Conservation (phyloP, 37 sponge, comb jelly and placozoan species). For the Petrosia ficiformis region DNA sequence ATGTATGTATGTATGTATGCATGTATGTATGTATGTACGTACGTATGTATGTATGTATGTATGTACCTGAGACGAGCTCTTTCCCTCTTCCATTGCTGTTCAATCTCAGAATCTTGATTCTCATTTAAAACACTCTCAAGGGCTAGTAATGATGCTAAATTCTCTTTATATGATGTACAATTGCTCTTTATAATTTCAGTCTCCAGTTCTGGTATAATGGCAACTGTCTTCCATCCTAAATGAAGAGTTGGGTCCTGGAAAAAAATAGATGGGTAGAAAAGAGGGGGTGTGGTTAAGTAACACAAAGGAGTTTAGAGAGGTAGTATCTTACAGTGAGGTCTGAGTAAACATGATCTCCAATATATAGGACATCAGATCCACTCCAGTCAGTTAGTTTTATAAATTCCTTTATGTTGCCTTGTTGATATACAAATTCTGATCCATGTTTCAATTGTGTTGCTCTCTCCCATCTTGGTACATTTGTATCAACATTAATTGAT, state of each 20-base stretch:
- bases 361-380: conserved; percentile 78
- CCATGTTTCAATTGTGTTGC: conserved; percentile 52
- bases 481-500: conserved; percentile 19
- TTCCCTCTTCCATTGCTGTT: neutral
- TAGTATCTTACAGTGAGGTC: conserved; percentile 93
- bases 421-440: conserved; percentile 47
- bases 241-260: conserved; percentile 80
- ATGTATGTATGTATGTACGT: neutral
- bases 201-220: conserved; percentile 93
- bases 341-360: conserved; percentile 96
- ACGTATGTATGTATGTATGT: too few relatives aligned
- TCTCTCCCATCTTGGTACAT: conserved; percentile 57
- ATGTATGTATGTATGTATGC: neutral
- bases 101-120: conserved; percentile 21
- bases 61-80: neutral
- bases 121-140: conserved; percentile 58
- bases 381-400: conserved; percentile 81
- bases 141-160: conserved; percentile 46
- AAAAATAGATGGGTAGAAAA: neutral
- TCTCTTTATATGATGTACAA: conserved; percentile 30
- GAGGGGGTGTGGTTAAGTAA: neutral
- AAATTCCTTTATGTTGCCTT: conserved; percentile 85
- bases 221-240: conserved; percentile 91
- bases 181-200: conserved; percentile 52
- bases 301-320: conserved; percentile 11